phyloP scores from a whole-genome alignment of 2,113 vertebrate species.

The Antennarius striatus region DNA sequence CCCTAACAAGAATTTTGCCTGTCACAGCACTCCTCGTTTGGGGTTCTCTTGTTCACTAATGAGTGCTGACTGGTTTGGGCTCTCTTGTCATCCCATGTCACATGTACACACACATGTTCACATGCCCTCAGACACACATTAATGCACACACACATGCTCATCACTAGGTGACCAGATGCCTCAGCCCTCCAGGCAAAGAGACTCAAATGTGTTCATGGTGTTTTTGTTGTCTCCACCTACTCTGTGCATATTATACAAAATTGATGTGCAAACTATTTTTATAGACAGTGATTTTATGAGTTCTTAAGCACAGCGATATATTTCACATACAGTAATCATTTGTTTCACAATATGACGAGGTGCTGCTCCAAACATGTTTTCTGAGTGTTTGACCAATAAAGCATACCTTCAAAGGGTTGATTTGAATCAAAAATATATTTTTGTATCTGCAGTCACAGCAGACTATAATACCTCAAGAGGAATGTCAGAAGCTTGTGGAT shows the following conservation, averaged over 20 bases:
- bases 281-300: too few relatives aligned
- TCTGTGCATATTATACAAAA: conserved; percentile 2
- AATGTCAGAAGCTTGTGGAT: conserved; percentile 3
- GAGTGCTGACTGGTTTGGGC: conserved; percentile 68
- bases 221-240: conserved; percentile 13
- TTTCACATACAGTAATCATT: too few relatives aligned
- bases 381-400: too few relatives aligned
- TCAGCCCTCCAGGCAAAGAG: conserved; percentile 47
- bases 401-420: background rate
- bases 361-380: too few relatives aligned
- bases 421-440: too few relatives aligned
- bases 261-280: conserved; percentile 1
- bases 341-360: too few relatives aligned
- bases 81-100: conserved; percentile 58
- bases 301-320: too few relatives aligned
- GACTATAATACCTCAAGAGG: conserved; percentile 3
- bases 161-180: conserved; percentile 65
- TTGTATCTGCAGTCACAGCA: background rate
- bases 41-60: conserved; percentile 72
- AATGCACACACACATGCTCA: conserved; percentile 37
- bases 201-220: conserved; percentile 50
- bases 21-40: conserved; percentile 66
- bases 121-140: conserved; percentile 26
- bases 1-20: conserved; percentile 65
- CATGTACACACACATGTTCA: conserved; percentile 3